A percentile compares a stretch with the other conserved stretches of the same genome.
Evolutionary conservation across 2,113 vertebrate genomes (phyloP).

Genomic region (Otis tarda): DNA sequence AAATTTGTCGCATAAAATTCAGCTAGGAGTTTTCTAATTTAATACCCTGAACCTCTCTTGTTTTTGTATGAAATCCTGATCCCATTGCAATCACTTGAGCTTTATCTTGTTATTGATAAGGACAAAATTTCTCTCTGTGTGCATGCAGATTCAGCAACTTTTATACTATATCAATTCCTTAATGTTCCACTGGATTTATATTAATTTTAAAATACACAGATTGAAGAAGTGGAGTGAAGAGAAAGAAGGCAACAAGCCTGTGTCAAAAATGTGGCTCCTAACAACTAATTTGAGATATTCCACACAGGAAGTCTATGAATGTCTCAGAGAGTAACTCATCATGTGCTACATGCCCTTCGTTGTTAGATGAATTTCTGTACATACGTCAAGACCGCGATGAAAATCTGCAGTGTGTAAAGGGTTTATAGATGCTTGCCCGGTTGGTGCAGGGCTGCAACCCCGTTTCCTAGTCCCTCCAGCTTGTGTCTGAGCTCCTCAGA

Average conservation of each 20-base stretch:
- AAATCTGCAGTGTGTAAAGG: background rate
- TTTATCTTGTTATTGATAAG: background rate
- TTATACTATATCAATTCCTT: background rate
- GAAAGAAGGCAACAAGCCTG: background rate
- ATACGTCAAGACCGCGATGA: rapidly evolving
- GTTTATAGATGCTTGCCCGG: background rate
- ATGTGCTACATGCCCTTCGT: background rate
- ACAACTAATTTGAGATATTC: background rate
- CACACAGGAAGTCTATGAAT: background rate
- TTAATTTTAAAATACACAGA: background rate
- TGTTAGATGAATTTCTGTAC: background rate
- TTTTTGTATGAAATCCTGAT: background rate
- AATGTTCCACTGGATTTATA: background rate
- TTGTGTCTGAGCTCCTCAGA: background rate
- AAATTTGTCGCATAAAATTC: background rate
- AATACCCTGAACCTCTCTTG: background rate
- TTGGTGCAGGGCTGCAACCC: background rate
- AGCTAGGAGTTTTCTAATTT: background rate
- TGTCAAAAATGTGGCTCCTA: background rate
- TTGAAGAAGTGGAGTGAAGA: background rate
- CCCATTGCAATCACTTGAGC: background rate
- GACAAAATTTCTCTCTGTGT: background rate
- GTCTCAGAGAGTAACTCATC: background rate
- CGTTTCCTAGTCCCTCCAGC: background rate
- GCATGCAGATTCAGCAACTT: background rate